A percentile compares a stretch with the other conserved stretches of the same genome.
Conservation (phyloP, 2,888 invertebrate species). For the Aleiodes alternator region DNA sequence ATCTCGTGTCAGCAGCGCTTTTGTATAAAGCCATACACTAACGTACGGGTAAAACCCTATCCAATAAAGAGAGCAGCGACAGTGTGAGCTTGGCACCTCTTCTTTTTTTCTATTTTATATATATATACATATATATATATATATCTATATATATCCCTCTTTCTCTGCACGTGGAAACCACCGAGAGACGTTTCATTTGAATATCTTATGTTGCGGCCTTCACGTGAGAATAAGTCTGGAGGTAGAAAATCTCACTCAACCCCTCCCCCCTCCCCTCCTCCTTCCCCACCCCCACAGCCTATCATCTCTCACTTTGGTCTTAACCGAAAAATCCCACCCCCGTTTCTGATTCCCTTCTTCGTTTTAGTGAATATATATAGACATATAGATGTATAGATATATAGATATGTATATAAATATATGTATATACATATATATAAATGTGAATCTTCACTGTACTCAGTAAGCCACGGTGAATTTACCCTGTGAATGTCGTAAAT, state of each 20-base stretch:
- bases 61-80: conserved; percentile 48
- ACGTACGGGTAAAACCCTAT: conserved; percentile 29
- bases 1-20: conserved; percentile 30
- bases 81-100: conserved; percentile 6
- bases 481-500: conserved; percentile 15
- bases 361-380: not conserved
- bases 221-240: conserved; percentile 35
- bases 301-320: conserved; percentile 37
- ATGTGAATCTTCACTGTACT: conserved; percentile 27
- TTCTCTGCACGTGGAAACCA: conserved; percentile 17
- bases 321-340: conserved; percentile 20
- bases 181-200: conserved; percentile 48
- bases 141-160: not conserved
- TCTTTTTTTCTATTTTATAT: not conserved
- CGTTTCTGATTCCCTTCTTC: not conserved
- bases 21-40: conserved; percentile 33
- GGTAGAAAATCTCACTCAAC: conserved; percentile 36
- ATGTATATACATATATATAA: not conserved
- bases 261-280: not conserved
- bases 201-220: conserved; percentile 48
- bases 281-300: not conserved
- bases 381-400: too few relatives aligned
- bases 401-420: conserved; percentile 7
- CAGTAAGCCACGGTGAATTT: conserved; percentile 4
- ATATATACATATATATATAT: not conserved